Evolutionary conservation across 2,797 vertebrate genomes (phyloP).

Genomic region (Clamator glandarius): DNA sequence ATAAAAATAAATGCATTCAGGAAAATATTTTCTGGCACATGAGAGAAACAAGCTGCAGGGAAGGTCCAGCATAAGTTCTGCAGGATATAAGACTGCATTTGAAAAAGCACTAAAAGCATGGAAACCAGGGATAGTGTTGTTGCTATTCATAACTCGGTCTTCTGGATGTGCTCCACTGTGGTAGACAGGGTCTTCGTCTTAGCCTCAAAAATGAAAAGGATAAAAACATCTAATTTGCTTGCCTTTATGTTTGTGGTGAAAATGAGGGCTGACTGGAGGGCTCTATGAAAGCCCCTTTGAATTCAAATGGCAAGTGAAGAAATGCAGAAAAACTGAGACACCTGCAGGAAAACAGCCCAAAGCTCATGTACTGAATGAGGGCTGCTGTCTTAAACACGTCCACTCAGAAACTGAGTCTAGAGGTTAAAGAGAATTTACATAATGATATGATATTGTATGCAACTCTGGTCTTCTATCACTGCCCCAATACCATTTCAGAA

Average conservation of each 20-base stretch:
- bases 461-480: background rate
- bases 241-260: background rate
- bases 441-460: background rate
- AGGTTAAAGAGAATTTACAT: background rate
- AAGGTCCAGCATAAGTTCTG: background rate
- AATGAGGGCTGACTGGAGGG: background rate
- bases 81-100: background rate
- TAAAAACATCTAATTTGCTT: background rate
- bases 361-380: background rate
- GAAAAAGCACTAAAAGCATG: background rate
- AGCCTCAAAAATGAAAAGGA: background rate
- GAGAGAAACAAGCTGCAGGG: background rate
- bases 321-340: accelerated
- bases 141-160: background rate
- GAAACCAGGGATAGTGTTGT: background rate
- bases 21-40: background rate
- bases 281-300: background rate
- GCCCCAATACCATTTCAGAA: background rate
- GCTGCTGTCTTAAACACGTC: background rate
- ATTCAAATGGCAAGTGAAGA: background rate
- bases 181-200: background rate
- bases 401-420: background rate
- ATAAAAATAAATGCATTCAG: background rate
- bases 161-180: background rate
- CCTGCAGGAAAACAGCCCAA: background rate